These are phyloP conservation scores for Athrips mouffetella DNA, from an alignment of 2,888 invertebrate genomes.

Conservation along the genomic window DNA sequence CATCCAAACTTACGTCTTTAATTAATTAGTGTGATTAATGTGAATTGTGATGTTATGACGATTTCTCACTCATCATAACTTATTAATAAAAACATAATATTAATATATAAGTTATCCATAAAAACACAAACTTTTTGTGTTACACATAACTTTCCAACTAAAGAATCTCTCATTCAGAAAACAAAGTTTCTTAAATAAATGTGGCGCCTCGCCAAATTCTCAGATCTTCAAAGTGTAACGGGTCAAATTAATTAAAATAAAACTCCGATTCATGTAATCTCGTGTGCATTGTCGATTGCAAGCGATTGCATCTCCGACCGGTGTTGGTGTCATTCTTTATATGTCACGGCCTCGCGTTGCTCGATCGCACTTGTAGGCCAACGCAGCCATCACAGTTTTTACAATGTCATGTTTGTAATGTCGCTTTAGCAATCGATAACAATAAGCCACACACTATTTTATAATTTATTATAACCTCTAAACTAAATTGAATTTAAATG, in stretches of 20 bases:
- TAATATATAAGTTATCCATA: too few species aligned
- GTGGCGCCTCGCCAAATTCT: neutral
- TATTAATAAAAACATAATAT: too few species aligned
- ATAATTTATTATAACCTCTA: neutral
- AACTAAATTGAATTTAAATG: neutral
- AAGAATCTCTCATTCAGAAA: too few species aligned
- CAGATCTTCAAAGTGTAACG: neutral
- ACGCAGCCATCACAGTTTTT: constrained; percentile 57
- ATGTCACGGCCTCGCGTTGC: constrained; percentile 42
- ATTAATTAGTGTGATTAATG: too few species aligned
- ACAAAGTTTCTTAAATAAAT: too few species aligned
- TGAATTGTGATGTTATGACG: too few species aligned
- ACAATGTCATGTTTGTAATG: constrained; percentile 75
- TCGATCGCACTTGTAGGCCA: constrained; percentile 76
- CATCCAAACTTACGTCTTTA: too few species aligned
- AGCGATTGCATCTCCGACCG: constrained; percentile 45
- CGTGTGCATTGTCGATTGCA: constrained; percentile 55
- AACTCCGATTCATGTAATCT: constrained; percentile 34
- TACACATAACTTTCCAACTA: too few species aligned
- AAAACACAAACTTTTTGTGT: too few species aligned
- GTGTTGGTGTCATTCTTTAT: constrained; percentile 21
- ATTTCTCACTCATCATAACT: too few species aligned
- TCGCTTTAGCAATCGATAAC: constrained; percentile 66
- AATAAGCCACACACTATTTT: constrained; percentile 40
- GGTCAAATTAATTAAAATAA: constrained; percentile 19